A percentile compares a stretch with the other conserved stretches of the same genome.
phyloP scores from a whole-genome alignment of 2,888 invertebrate species.

The Sinelater perroti region DNA sequence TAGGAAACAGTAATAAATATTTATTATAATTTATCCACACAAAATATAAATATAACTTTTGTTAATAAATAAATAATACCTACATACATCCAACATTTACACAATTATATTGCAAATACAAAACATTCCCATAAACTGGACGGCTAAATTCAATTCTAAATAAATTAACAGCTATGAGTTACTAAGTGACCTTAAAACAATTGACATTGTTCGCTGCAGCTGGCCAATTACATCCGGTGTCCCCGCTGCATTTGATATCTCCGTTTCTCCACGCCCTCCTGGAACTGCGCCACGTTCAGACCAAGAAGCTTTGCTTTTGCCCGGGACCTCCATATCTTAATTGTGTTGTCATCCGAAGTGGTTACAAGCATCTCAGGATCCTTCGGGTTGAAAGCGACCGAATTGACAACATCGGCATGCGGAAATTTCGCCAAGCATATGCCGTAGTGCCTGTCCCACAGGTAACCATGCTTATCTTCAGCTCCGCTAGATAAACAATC shows the following conservation, averaged over 20 bases:
- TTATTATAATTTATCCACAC: constrained; percentile 33
- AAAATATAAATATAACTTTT: constrained; percentile 36
- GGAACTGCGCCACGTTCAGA: constrained; percentile 58
- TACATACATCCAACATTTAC: constrained; percentile 22
- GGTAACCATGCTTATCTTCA: constrained; percentile 82
- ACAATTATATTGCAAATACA: constrained; percentile 24
- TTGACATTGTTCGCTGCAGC: constrained; percentile 3
- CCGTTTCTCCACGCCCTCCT: constrained; percentile 60
- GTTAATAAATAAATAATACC: constrained; percentile 27
- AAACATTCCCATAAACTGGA: constrained; percentile 35
- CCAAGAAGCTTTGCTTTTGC: constrained; percentile 61
- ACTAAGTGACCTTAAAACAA: constrained; percentile 5
- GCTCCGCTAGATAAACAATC: constrained; percentile 76
- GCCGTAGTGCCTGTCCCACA: constrained; percentile 88
- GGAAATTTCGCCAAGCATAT: constrained; percentile 78
- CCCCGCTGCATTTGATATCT: constrained; percentile 47
- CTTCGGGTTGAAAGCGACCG: constrained; percentile 83
- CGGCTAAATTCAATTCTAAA: constrained; percentile 27
- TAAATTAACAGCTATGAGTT: constrained; percentile 5
- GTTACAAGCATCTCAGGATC: constrained; percentile 84
- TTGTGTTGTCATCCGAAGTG: constrained; percentile 81
- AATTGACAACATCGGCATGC: constrained; percentile 83
- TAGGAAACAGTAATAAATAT: constrained; percentile 35
- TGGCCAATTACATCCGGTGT: constrained; percentile 21
- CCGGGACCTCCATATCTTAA: constrained; percentile 71